phyloP scores from a whole-genome alignment of 2,113 vertebrate genomes.

The Stegostoma tigrinum region DNA sequence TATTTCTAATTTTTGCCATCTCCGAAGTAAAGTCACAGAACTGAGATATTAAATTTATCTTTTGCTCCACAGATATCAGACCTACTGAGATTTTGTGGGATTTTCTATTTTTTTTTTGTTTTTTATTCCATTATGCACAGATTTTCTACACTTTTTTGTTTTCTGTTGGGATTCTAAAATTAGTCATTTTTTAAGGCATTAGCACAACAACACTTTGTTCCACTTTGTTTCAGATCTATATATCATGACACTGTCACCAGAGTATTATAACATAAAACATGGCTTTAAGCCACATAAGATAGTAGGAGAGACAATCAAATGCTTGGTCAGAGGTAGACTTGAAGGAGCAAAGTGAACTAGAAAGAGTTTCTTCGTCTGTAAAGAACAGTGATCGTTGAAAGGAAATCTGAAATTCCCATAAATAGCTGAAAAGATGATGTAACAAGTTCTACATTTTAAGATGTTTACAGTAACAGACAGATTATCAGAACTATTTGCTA shows the following conservation, averaged over 20 bases:
- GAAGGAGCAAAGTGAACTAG: too few relatives aligned
- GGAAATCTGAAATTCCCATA: too few relatives aligned
- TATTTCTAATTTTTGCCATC: too few relatives aligned
- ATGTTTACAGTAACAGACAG: too few relatives aligned
- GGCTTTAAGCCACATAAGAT: neutral
- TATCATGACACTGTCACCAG: neutral
- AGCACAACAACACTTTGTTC: neutral
- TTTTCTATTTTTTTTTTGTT: neutral
- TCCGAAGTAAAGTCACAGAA: too few relatives aligned
- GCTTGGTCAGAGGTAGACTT: too few relatives aligned
- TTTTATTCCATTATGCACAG: neutral
- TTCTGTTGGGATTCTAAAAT: neutral
- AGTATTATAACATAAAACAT: neutral
- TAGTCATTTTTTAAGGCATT: neutral
- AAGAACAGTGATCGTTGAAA: too few relatives aligned
- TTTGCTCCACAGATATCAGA: neutral
- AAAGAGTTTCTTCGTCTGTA: too few relatives aligned
- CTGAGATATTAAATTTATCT: neutral
- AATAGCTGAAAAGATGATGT: too few relatives aligned
- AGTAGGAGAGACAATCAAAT: too few relatives aligned
- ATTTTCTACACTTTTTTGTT: neutral
- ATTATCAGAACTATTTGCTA: too few relatives aligned
- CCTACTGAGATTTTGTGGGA: neutral
- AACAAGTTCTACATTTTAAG: too few relatives aligned
- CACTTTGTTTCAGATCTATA: neutral